A percentile compares a stretch with the other conserved stretches of the same genome.
These are phyloP conservation scores for Drosophila arizonae DNA, from an alignment of 1,140 invertebrate species.

Conservation along the genomic window DNA sequence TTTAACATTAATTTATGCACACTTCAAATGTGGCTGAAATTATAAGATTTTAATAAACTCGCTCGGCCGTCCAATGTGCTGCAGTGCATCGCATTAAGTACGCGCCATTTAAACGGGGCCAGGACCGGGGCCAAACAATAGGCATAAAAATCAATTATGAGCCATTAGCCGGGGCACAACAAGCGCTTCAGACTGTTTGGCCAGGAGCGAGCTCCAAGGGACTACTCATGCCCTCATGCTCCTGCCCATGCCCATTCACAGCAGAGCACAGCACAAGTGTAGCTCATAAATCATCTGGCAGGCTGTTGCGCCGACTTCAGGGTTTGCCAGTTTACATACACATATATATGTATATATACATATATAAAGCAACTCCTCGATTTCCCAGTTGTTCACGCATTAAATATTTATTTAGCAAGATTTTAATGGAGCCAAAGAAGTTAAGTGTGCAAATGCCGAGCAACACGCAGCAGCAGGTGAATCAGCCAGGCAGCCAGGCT, in stretches of 20 bases:
- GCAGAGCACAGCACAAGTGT: conserved; percentile 30
- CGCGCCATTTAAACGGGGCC: conserved; percentile 65
- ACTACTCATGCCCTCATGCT: not conserved
- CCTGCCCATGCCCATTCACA: no score
- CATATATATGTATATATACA: not conserved
- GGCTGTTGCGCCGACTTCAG: conserved; percentile 58
- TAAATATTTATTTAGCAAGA: conserved; percentile 79
- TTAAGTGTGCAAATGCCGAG: conserved; percentile 60
- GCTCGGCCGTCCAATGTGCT: conserved; percentile 12
- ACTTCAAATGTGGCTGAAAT: conserved; percentile 69
- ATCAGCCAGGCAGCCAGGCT: conserved; percentile 22
- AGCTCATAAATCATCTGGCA: conserved; percentile 73
- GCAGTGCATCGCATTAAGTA: conserved; percentile 72
- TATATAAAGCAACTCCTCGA: conserved; percentile 6
- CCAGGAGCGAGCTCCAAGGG: not conserved
- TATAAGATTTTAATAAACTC: conserved; percentile 73
- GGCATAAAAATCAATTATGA: conserved; percentile 80
- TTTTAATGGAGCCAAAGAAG: conserved; percentile 77
- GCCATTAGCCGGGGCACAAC: conserved; percentile 61
- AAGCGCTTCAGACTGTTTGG: conserved; percentile 16
- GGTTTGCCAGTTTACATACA: not conserved
- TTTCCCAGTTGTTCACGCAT: conserved; percentile 70
- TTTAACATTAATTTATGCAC: conserved; percentile 70
- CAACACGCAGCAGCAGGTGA: conserved; percentile 42
- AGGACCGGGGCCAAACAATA: conserved; percentile 56